Conservation (phyloP, 2,888 invertebrate species). For the Drosophila setosimentum region DNA sequence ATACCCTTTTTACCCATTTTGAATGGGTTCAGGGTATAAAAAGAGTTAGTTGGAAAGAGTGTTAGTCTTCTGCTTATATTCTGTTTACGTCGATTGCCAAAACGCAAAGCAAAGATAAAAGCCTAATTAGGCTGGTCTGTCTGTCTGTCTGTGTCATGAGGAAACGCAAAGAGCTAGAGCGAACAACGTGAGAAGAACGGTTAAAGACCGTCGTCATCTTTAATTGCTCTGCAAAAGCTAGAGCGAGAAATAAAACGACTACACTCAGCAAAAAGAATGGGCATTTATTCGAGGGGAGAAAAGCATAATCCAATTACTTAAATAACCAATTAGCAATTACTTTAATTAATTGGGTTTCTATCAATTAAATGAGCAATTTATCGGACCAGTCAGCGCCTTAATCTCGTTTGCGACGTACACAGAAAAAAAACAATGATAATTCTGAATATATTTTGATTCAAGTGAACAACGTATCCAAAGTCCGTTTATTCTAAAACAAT, state of each 20-base stretch:
- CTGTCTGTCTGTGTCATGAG: conserved; percentile 19
- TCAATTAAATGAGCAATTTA: conserved; percentile 6
- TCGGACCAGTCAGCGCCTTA: neutral
- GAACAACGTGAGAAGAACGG: conserved; percentile 5
- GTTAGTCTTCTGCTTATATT: conserved; percentile 17
- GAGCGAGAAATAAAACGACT: neutral
- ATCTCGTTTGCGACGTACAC: too few relatives aligned
- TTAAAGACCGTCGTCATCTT: conserved; percentile 14
- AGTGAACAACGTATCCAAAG: neutral
- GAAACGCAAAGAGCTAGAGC: conserved; percentile 24
- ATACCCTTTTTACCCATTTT: too few relatives aligned
- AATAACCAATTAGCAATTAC: neutral
- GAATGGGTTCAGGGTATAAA: too few relatives aligned
- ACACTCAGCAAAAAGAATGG: conserved; percentile 31
- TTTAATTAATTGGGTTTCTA: neutral
- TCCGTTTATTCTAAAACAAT: neutral
- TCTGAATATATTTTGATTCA: neutral
- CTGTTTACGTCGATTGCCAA: conserved; percentile 40
- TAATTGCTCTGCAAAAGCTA: conserved; percentile 17
- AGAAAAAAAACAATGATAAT: too few relatives aligned
- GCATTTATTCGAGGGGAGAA: neutral
- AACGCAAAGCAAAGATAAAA: conserved; percentile 49
- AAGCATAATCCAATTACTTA: conserved; percentile 2
- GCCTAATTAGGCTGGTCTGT: conserved; percentile 53
- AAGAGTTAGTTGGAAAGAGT: conserved; percentile 35